Conservation (phyloP, 1,140 invertebrate genomes). For the Cydia amplana region DNA sequence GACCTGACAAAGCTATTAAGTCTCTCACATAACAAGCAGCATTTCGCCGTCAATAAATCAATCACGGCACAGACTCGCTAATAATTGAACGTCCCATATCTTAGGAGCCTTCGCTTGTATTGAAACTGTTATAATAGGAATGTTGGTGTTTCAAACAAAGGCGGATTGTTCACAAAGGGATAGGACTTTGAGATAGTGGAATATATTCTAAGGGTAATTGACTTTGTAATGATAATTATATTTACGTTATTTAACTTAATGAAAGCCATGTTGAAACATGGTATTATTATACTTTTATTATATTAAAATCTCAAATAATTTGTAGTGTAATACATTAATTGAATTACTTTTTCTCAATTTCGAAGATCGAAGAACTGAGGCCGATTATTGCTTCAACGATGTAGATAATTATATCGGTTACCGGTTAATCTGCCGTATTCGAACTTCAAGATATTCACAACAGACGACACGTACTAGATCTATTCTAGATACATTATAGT, state of each 20-base stretch:
- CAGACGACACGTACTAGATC: no score
- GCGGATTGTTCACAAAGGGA: conserved; percentile 13
- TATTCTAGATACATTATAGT: no score
- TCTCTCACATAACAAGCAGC: not conserved
- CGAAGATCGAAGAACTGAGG: not conserved
- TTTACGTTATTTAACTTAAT: not conserved
- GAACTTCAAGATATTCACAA: no score
- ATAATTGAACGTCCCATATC: conserved; percentile 29
- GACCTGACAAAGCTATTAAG: not conserved
- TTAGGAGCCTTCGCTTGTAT: conserved; percentile 7
- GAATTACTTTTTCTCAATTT: no score
- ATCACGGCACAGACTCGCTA: conserved; percentile 9
- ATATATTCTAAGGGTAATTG: not conserved
- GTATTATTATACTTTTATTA: not conserved
- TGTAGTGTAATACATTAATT: no score
- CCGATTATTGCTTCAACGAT: not conserved
- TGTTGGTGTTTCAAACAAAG: conserved; percentile 26
- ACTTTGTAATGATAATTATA: conserved; percentile 8
- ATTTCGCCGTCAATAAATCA: conserved; percentile 20
- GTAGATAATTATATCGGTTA: not conserved
- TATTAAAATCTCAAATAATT: not conserved
- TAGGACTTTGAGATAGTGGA: not conserved
- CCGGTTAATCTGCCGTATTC: no score
- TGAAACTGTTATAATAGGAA: conserved; percentile 28
- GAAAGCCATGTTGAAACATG: not conserved